Evolutionary conservation across 2,113 vertebrate genomes (phyloP).

Genomic region (Ariopsis seemanni): DNA sequence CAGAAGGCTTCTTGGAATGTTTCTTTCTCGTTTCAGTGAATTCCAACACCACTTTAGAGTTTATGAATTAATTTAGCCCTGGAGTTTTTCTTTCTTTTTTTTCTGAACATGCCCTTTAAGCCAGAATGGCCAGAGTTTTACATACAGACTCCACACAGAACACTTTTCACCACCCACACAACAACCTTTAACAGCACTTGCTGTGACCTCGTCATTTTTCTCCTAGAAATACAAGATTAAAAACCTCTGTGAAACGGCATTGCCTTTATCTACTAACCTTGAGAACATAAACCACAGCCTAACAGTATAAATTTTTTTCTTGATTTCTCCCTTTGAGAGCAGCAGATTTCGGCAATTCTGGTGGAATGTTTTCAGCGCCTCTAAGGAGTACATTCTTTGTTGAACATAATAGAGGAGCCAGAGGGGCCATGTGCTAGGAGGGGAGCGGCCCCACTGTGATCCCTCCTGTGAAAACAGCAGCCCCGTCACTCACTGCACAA

Average conservation of each 20-base stretch:
- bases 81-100: slow-evolving; percentile 27
- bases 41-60: slow-evolving; percentile 19
- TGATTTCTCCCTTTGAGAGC: slow-evolving; percentile 43
- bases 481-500: slow-evolving; percentile 51
- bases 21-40: slow-evolving; percentile 25
- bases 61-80: slow-evolving; percentile 30
- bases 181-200: slow-evolving; percentile 38
- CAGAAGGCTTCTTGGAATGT: slow-evolving; percentile 22
- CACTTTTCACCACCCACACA: slow-evolving; percentile 42
- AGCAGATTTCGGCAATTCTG: slow-evolving; percentile 40
- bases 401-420: slow-evolving; percentile 51
- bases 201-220: slow-evolving; percentile 37
- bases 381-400: slow-evolving; percentile 53
- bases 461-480: slow-evolving; percentile 54
- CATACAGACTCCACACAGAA: slow-evolving; percentile 17
- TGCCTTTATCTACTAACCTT: slow-evolving; percentile 39
- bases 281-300: slow-evolving; percentile 30
- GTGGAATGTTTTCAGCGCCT: slow-evolving; percentile 53
- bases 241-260: slow-evolving; percentile 23
- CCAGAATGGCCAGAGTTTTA: slow-evolving; percentile 40
- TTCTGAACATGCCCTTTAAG: slow-evolving; percentile 40
- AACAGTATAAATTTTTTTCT: slow-evolving; percentile 25
- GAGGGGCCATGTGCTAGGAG: slow-evolving; percentile 47
- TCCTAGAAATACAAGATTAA: slow-evolving; percentile 42
- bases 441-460: slow-evolving; percentile 47